Evolutionary conservation across 1,140 invertebrate species (phyloP).

Genomic region (Cydia strobilella): DNA sequence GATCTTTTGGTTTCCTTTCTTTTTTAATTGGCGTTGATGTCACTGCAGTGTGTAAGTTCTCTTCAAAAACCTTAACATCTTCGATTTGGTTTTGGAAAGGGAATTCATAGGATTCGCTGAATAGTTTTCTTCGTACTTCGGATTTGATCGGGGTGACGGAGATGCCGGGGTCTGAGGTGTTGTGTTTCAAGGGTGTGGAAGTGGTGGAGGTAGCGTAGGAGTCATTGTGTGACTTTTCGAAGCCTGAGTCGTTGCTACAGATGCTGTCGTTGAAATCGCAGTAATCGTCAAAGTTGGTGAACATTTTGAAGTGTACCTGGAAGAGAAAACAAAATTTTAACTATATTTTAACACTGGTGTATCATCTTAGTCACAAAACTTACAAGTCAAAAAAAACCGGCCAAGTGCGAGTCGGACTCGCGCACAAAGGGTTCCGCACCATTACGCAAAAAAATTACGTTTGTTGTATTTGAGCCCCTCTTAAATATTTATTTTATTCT

Average conservation of each 20-base stretch:
- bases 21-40: slow-evolving; percentile 78
- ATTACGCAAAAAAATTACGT: too few relatives aligned
- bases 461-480: too few relatives aligned
- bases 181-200: slow-evolving; percentile 60
- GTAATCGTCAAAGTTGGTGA: slow-evolving; percentile 67
- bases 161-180: slow-evolving; percentile 63
- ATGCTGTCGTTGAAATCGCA: slow-evolving; percentile 84
- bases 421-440: too few relatives aligned
- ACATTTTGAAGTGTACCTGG: slow-evolving; percentile 58
- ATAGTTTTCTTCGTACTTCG: slow-evolving; percentile 63
- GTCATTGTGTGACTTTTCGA: slow-evolving; percentile 79
- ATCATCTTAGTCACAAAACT: too few relatives aligned
- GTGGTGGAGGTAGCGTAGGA: slow-evolving; percentile 50
- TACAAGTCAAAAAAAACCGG: too few relatives aligned
- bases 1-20: slow-evolving; percentile 73
- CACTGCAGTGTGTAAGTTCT: slow-evolving; percentile 46
- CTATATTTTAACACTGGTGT: not conserved
- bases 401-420: too few relatives aligned
- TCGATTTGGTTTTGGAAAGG: slow-evolving; percentile 49
- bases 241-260: slow-evolving; percentile 86
- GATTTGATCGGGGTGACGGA: slow-evolving; percentile 56
- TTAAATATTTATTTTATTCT: too few relatives aligned
- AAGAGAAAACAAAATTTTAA: slow-evolving; percentile 36
- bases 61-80: slow-evolving; percentile 57
- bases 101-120: slow-evolving; percentile 56